phyloP scores from a whole-genome alignment of 2,797 vertebrate species.

The Coilia nasus region DNA sequence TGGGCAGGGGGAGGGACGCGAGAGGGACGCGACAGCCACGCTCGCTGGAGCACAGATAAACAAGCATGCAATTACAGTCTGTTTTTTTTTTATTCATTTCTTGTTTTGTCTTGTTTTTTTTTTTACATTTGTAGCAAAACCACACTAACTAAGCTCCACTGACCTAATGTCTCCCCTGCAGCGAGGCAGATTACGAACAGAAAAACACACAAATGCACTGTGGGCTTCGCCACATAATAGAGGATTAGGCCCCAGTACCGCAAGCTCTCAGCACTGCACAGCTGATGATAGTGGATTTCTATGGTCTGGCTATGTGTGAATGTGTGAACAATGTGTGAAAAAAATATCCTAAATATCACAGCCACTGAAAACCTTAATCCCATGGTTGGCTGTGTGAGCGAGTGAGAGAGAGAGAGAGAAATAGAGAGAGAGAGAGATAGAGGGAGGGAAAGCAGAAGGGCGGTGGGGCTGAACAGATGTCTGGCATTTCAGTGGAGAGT shows the following conservation, averaged over 20 bases:
- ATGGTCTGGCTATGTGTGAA: constrained; percentile 53
- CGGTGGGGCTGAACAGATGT: constrained; percentile 54
- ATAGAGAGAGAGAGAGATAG: neutral
- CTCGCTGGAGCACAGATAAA: neutral
- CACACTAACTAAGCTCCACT: constrained; percentile 2
- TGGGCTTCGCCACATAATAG: constrained; percentile 29
- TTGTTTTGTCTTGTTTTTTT: neutral
- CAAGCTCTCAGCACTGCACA: constrained; percentile 54
- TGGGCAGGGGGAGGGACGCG: neutral
- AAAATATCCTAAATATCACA: constrained; percentile 20
- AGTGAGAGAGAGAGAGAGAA: no score
- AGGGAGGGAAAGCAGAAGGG: constrained; percentile 23
- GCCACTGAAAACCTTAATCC: constrained; percentile 60
- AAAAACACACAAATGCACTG: constrained; percentile 18
- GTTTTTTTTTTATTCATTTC: neutral
- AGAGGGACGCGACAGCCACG: neutral
- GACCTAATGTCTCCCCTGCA: constrained; percentile 24
- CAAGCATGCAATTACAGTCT: neutral
- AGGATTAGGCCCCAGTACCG: constrained; percentile 11
- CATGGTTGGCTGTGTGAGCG: constrained; percentile 43
- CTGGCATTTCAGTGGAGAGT: constrained; percentile 53
- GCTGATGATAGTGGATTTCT: constrained; percentile 53
- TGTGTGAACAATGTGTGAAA: constrained; percentile 46
- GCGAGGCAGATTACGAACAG: constrained; percentile 27
- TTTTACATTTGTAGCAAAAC: neutral